Evolutionary conservation across 2,888 invertebrate genomes (phyloP).

Genomic region (Ophion obscuratus): DNA sequence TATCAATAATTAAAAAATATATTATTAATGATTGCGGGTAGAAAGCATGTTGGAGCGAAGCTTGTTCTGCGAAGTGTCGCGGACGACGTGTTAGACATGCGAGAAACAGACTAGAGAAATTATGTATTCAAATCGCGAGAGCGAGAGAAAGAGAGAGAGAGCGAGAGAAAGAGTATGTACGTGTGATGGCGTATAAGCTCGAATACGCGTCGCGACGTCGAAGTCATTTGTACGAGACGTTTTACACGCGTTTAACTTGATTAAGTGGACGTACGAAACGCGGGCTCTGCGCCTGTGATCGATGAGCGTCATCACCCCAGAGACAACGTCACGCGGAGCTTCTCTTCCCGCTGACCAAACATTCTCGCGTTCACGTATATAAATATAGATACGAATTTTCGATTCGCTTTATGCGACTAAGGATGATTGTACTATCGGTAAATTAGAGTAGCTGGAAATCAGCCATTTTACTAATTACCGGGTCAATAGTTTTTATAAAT

Average conservation of each 20-base stretch:
- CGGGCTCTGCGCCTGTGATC: conserved; percentile 16
- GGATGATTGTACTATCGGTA: not conserved
- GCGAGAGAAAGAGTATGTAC: conserved; percentile 23
- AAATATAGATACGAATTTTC: not conserved
- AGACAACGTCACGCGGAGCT: conserved; percentile 57
- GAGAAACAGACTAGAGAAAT: conserved; percentile 54
- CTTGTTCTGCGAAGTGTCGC: conserved; percentile 62
- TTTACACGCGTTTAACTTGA: conserved; percentile 37
- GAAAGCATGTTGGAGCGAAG: conserved; percentile 47
- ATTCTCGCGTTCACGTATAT: not conserved
- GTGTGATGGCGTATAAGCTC: conserved; percentile 46
- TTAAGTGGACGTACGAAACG: conserved; percentile 23
- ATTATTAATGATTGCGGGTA: conserved; percentile 59
- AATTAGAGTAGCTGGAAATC: not conserved
- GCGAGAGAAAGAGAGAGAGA: conserved; percentile 42
- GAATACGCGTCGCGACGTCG: conserved; percentile 39
- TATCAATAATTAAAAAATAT: conserved; percentile 44
- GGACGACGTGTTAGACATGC: conserved; percentile 67
- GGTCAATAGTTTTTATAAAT: too few species aligned
- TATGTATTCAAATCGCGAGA: conserved; percentile 30
- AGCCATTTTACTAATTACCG: not conserved
- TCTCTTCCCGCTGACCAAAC: conserved; percentile 21
- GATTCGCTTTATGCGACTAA: not conserved
- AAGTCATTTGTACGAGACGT: conserved; percentile 50
- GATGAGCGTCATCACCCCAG: conserved; percentile 31